These are phyloP conservation scores for Heteromormyrus szaboi DNA, from an alignment of 2,797 vertebrate genomes.

Conservation along the genomic window DNA sequence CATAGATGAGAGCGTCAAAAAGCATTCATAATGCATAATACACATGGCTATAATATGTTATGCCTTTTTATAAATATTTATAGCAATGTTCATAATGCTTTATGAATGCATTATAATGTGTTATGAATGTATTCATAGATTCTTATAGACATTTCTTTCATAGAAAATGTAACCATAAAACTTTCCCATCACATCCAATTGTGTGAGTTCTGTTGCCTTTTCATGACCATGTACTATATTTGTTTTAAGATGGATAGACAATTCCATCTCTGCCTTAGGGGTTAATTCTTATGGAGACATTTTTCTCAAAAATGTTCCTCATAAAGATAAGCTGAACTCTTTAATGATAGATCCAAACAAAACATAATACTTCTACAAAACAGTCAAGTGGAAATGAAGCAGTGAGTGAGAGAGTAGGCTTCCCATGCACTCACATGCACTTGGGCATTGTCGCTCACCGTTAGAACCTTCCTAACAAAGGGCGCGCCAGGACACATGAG, in stretches of 20 bases:
- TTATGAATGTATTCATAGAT: background rate
- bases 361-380: background rate
- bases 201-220: background rate
- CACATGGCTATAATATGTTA: background rate
- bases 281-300: background rate
- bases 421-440: background rate
- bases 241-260: background rate
- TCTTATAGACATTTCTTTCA: background rate
- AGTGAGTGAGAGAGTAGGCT: background rate
- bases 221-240: background rate
- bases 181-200: background rate
- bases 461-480: conserved; percentile 71
- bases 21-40: background rate
- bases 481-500: conserved; percentile 73
- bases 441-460: conserved; percentile 54
- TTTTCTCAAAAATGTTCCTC: background rate
- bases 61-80: background rate
- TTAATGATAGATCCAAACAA: background rate
- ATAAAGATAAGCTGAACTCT: background rate
- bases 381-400: background rate
- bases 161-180: background rate
- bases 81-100: background rate
- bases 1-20: background rate
- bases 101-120: background rate
- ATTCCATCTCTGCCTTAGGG: background rate